Evolutionary conservation across 1,140 invertebrate genomes (phyloP).

Genomic region (Mactra quadrangularis): DNA sequence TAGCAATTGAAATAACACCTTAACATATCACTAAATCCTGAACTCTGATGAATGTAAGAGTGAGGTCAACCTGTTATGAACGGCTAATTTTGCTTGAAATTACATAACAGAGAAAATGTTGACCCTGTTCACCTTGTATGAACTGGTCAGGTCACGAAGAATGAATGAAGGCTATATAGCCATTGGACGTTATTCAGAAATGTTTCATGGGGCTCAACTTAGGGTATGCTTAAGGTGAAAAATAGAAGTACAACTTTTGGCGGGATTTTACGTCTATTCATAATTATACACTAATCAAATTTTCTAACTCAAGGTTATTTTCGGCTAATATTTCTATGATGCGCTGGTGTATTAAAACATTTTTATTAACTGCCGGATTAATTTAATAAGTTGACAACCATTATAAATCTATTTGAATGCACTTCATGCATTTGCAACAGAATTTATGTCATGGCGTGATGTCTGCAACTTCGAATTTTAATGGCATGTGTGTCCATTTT

Average conservation of each 20-base stretch:
- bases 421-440: too few relatives aligned
- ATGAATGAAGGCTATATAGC: conserved; percentile 14
- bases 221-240: background rate
- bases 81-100: background rate
- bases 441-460: too few relatives aligned
- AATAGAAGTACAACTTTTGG: background rate
- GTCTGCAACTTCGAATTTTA: too few relatives aligned
- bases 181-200: background rate
- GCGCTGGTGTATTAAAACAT: too few relatives aligned
- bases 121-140: conserved; percentile 21
- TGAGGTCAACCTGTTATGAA: background rate
- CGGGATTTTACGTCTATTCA: background rate
- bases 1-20: background rate
- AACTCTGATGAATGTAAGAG: background rate
- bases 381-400: too few relatives aligned
- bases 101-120: background rate
- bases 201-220: background rate
- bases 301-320: background rate
- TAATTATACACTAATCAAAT: too few relatives aligned
- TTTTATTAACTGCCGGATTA: too few relatives aligned
- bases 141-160: conserved; percentile 30
- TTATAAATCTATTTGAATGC: too few relatives aligned
- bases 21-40: background rate
- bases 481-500: too few relatives aligned
- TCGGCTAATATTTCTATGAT: background rate